Conservation (phyloP, 2,888 invertebrate genomes). For the Terebella lapidaria region DNA sequence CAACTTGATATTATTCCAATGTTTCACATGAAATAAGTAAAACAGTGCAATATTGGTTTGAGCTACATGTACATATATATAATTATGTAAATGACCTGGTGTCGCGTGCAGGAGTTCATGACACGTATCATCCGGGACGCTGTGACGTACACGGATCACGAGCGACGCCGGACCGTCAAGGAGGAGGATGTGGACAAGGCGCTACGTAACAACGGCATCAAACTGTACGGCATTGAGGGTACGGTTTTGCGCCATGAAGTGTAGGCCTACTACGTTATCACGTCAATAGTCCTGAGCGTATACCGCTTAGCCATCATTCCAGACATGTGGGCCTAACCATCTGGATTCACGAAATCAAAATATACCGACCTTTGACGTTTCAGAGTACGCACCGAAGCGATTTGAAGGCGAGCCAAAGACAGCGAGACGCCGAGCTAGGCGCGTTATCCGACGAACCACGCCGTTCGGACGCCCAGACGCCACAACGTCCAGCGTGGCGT, state of each 20-base stretch:
- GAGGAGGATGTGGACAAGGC: conserved; percentile 1
- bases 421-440: background rate
- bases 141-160: background rate
- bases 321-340: no score
- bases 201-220: background rate
- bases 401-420: background rate
- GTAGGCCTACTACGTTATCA: no score
- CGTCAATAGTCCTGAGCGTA: no score
- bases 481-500: background rate
- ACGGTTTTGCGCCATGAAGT: no score
- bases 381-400: background rate
- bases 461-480: background rate
- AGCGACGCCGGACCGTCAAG: background rate
- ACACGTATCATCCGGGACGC: background rate
- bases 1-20: background rate
- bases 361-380: no score
- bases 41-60: no score
- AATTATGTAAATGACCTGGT: no score
- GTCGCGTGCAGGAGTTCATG: background rate
- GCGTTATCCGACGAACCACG: background rate
- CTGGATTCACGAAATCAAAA: no score
- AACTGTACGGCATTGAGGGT: background rate
- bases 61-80: no score
- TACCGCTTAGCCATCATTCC: no score
- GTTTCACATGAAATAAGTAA: no score